A percentile compares a stretch with the other conserved stretches of the same genome.
Evolutionary conservation across 2,888 invertebrate species (phyloP).

Genomic region (Hedychridium roseum): DNA sequence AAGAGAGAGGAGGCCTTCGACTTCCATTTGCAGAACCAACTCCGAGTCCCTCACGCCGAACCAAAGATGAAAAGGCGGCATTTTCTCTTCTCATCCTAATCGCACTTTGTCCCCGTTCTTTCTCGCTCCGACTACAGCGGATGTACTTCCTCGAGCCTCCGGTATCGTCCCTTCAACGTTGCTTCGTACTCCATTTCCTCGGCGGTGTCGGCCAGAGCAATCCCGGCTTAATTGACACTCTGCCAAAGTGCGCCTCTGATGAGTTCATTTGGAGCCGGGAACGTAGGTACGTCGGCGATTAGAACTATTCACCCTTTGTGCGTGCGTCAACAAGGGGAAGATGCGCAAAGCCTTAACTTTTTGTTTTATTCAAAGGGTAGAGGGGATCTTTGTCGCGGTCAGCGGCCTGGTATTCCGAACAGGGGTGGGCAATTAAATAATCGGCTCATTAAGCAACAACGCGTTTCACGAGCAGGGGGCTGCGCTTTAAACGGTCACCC

Average conservation of each 20-base stretch:
- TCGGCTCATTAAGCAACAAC: conserved; percentile 47
- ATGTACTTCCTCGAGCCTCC: no score
- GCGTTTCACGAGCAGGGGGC: conserved; percentile 23
- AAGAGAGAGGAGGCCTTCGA: conserved; percentile 46
- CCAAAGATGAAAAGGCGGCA: no score
- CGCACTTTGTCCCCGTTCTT: no score
- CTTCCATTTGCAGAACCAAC: conserved; percentile 42
- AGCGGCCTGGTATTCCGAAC: no score
- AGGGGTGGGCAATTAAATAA: conserved; percentile 47
- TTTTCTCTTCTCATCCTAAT: no score
- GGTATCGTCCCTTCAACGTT: no score
- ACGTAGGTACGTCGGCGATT: no score
- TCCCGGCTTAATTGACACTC: conserved; percentile 43
- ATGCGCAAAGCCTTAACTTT: no score
- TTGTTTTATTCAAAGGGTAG: no score
- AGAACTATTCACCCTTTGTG: no score
- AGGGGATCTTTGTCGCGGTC: no score
- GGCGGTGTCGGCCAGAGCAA: conserved; percentile 27
- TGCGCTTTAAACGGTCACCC: conserved; percentile 23
- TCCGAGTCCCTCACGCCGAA: conserved; percentile 23
- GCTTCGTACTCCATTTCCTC: conserved; percentile 39
- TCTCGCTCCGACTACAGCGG: conserved; percentile 22
- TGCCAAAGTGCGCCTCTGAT: conserved; percentile 39
- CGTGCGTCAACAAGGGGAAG: no score
- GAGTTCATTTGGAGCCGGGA: conserved; percentile 39